Evolutionary conservation across 2,797 vertebrate genomes (phyloP), one percentile per base, ranked within the genome.

Genomic region (Cichlasoma orientale): DNA sequence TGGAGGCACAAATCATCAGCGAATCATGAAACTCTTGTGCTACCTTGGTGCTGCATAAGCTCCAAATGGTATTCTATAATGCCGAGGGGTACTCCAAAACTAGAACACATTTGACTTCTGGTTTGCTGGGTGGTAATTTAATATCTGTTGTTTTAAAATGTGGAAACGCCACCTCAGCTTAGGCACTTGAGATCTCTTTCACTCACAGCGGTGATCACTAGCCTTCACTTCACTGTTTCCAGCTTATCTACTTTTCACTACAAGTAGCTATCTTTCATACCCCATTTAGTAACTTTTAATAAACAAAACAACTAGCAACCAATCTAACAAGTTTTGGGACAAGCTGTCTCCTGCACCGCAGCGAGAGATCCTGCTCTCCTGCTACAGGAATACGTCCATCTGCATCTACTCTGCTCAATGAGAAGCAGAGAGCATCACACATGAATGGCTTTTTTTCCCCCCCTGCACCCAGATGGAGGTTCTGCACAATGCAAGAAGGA

Each of bases 61-160:
- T 12, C n/a, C 41, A 16, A 18, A 63, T 50, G n/a, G 52, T 25
- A 38, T 18, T 56, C 10, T 27, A 41, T 7, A 61, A 44, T 47
- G 53, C 56, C 54, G 3, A 74, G 4, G 18, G 7, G 10, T 41
- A 18, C n/a, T 25, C 7, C 38, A 14, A 70, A 72, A 73, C 7
- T 56, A 44, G 59, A 38, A 63, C 36, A 11, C 36, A 44, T 44
- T 18, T 63, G 59, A 63, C 59, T 63, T 44, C 59, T 25, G 59
- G 13, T 44, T 44, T 63, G 38, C 25, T 63, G 59, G 5, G 21
- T 23, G 10, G 38, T 63, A 63, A 63, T 63, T 63, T 63, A 9
- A 63, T 27, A 41, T 66, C 38, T 27, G 61, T 66, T 66, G 41
- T 66, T 66, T 27, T 66, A 66, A 66, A 66, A 66, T 66, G 38